Evolutionary conservation across 64 coral and sea anemone genomes (phyloP).

Genomic region (Orbicella faveolata): DNA sequence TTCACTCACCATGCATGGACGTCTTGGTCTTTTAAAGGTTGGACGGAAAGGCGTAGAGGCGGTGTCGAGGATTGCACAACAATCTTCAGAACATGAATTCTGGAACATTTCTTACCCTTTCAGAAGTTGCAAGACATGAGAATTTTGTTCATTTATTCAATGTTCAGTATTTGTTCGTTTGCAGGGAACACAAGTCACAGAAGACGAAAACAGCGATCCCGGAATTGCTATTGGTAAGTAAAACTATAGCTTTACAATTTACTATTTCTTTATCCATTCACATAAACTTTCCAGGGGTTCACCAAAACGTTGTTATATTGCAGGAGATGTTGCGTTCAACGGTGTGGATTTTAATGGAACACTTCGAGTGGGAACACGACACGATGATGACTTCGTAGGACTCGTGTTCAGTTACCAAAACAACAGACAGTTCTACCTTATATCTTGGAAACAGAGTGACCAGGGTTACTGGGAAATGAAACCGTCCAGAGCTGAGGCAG

Average conservation of each 20-base stretch:
- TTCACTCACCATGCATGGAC: too few species aligned
- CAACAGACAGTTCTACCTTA: slow-evolving; percentile 65
- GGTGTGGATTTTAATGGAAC: slow-evolving; percentile 94
- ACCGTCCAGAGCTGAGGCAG: slow-evolving; percentile 69
- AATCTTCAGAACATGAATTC: too few species aligned
- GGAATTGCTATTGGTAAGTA: slow-evolving; percentile 80
- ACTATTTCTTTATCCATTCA: neutral
- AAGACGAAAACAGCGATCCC: slow-evolving; percentile 81
- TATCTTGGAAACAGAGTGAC: slow-evolving; percentile 75
- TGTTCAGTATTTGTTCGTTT: neutral
- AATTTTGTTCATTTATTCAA: neutral
- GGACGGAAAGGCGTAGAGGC: too few species aligned
- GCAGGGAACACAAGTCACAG: slow-evolving; percentile 75
- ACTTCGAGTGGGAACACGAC: slow-evolving; percentile 48
- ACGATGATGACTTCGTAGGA: slow-evolving; percentile 92
- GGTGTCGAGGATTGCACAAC: too few species aligned
- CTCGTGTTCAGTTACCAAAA: slow-evolving; percentile 84
- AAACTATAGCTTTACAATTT: too few species aligned
- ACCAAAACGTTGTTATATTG: too few species aligned
- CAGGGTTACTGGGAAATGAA: slow-evolving; percentile 66
- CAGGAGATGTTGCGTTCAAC: slow-evolving; percentile 66
- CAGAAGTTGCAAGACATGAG: too few species aligned
- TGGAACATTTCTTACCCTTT: too few species aligned
- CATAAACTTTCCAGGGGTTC: neutral
- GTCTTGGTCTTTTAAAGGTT: too few species aligned